phyloP scores from a whole-genome alignment of 2,797 vertebrate species.

The Lindbergichthys nudifrons region DNA sequence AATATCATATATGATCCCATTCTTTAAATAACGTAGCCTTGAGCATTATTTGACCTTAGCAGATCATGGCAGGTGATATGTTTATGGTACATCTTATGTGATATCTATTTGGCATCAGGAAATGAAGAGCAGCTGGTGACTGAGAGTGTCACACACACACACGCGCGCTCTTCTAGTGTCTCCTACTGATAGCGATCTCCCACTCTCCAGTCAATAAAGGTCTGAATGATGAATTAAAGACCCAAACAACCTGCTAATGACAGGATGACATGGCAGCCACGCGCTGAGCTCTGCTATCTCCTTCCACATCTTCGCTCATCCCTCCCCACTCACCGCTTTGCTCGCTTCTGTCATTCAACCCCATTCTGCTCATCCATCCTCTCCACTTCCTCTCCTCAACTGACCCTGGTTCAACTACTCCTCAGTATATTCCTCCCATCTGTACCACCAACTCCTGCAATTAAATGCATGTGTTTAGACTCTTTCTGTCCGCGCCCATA shows the following conservation, averaged over 20 bases:
- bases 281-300: constrained; percentile 66
- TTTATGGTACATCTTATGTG: constrained; percentile 62
- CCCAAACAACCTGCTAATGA: constrained; percentile 82
- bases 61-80: constrained; percentile 49
- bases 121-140: constrained; percentile 79
- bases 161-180: constrained; percentile 46
- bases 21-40: constrained; percentile 16
- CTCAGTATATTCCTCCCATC: neutral
- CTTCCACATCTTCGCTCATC: constrained; percentile 65
- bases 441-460: constrained; percentile 1
- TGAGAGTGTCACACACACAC: constrained; percentile 44
- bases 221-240: constrained; percentile 83
- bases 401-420: constrained; percentile 37
- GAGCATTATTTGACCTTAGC: constrained; percentile 57
- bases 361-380: constrained; percentile 39
- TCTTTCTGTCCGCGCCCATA: constrained; percentile 15
- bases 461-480: constrained; percentile 24
- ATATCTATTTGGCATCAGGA: constrained; percentile 77
- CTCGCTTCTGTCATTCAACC: constrained; percentile 41
- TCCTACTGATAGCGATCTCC: constrained; percentile 77
- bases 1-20: constrained; percentile 14
- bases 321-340: constrained; percentile 35
- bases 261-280: constrained; percentile 78
- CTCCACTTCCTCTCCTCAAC: constrained; percentile 51
- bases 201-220: constrained; percentile 82